These are phyloP conservation scores for Bombus confusus DNA, from an alignment of 1,140 invertebrate genomes.

Conservation along the genomic window DNA sequence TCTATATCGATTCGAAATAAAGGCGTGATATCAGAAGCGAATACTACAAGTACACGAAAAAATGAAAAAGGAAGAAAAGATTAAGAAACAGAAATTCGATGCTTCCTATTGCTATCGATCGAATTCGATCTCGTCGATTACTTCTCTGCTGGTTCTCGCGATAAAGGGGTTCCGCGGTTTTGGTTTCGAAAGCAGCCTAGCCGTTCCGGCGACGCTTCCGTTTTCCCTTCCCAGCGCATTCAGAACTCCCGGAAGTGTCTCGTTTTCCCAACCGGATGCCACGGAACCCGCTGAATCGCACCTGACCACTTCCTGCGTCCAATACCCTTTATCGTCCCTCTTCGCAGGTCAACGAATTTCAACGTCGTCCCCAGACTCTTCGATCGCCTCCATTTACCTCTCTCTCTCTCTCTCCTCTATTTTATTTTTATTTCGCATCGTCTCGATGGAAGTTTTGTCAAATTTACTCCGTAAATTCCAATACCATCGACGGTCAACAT, in stretches of 20 bases:
- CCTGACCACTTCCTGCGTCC: slow-evolving; percentile 57
- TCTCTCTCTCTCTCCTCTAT: background rate
- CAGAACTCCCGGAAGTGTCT: slow-evolving; percentile 57
- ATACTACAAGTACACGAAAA: background rate
- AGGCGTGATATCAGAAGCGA: too few species aligned
- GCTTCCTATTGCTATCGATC: background rate
- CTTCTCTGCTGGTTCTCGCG: slow-evolving; percentile 7
- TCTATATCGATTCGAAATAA: background rate
- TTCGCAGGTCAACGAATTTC: slow-evolving; percentile 35
- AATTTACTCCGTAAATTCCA: background rate
- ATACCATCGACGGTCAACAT: background rate
- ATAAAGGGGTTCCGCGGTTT: slow-evolving; percentile 33
- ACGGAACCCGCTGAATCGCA: slow-evolving; percentile 52
- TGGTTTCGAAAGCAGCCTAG: slow-evolving; percentile 50
- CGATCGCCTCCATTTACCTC: background rate
- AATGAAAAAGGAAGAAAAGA: background rate
- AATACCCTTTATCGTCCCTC: slow-evolving; percentile 34
- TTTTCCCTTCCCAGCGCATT: slow-evolving; percentile 48
- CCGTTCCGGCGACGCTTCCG: slow-evolving; percentile 53
- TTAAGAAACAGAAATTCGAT: background rate
- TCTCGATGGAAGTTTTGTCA: background rate
- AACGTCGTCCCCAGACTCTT: background rate
- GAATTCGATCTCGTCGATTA: slow-evolving; percentile 30
- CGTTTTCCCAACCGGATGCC: slow-evolving; percentile 61
- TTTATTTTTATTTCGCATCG: background rate